Percentiles rank a stretch among this genome's conserved stretches.
Evolutionary conservation across 2,113 vertebrate genomes (phyloP).

Genomic region (Pipa parva): DNA sequence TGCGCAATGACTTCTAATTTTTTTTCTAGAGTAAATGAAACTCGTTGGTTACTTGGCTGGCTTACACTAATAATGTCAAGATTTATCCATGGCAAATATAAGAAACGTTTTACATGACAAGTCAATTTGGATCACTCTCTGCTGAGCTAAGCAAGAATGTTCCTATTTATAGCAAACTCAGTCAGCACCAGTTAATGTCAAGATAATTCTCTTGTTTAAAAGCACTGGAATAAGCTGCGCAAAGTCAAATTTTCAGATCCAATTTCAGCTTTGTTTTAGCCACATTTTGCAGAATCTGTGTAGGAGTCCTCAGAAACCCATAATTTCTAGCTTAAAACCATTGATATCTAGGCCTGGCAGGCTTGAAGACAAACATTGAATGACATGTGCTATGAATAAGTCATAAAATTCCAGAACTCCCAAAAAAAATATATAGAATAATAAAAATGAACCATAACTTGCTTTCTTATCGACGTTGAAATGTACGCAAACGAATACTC

Average conservation of each 20-base stretch:
- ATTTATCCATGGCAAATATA: not conserved
- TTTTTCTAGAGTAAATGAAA: too few species aligned
- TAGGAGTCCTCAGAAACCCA: slow-evolving; percentile 31
- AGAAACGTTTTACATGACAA: not conserved
- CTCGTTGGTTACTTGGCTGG: too few species aligned
- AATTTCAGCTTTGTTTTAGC: slow-evolving; percentile 18
- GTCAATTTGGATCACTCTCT: slow-evolving; percentile 3
- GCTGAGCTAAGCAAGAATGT: not conserved
- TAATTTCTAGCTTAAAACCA: slow-evolving; percentile 31
- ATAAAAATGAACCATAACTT: slow-evolving; percentile 20
- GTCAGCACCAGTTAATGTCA: slow-evolving; percentile 33
- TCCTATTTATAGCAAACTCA: slow-evolving; percentile 20
- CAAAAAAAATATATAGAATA: slow-evolving; percentile 30
- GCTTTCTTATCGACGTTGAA: too few species aligned
- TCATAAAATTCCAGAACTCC: slow-evolving; percentile 20
- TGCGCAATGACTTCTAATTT: too few species aligned
- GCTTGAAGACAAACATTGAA: slow-evolving; percentile 20
- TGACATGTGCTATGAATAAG: slow-evolving; percentile 30
- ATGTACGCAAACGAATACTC: too few species aligned
- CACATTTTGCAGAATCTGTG: slow-evolving; percentile 33
- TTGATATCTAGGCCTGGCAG: slow-evolving; percentile 20
- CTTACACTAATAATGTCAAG: not conserved
- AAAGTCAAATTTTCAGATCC: slow-evolving; percentile 16
- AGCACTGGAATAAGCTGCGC: not conserved
- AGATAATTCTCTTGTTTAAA: slow-evolving; percentile 1